A percentile compares a stretch with the other conserved stretches of the same genome.
Conservation (phyloP, 1,140 invertebrate genomes). For the Apis dorsata region DNA sequence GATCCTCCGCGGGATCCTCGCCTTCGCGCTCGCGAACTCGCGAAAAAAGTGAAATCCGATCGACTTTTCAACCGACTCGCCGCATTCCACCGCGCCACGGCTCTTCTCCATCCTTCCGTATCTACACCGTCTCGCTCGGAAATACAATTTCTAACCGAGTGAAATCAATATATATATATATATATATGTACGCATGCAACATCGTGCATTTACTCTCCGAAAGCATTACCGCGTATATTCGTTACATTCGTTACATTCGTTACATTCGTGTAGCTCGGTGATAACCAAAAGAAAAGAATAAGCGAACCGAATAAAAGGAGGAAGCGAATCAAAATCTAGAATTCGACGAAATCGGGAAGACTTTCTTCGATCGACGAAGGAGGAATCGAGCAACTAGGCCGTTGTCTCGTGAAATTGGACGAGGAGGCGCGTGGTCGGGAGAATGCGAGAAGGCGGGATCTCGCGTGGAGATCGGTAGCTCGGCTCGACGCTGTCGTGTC, state of each 20-base stretch:
- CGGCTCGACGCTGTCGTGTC: background rate
- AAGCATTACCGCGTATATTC: background rate
- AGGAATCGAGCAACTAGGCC: conserved; percentile 25
- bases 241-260: background rate
- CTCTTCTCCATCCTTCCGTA: background rate
- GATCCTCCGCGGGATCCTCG: conserved; percentile 19
- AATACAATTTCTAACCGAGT: conserved; percentile 33
- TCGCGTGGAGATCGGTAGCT: no score
- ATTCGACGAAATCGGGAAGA: background rate
- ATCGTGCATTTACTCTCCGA: background rate
- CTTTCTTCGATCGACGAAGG: conserved; percentile 31
- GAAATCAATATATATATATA: conserved; percentile 12
- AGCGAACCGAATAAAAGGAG: no score
- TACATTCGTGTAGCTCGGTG: no score
- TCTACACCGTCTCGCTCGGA: background rate
- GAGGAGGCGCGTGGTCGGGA: no score
- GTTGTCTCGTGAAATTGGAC: conserved; percentile 39
- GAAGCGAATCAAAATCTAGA: no score
- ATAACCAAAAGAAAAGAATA: no score
- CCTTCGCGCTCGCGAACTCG: background rate
- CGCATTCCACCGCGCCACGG: background rate
- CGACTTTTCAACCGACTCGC: conserved; percentile 12
- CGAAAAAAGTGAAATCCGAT: conserved; percentile 48
- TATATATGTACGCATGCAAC: background rate
- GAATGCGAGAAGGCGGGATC: background rate